Percentiles rank a stretch among this genome's conserved stretches.
phyloP scores from a whole-genome alignment of 2,888 invertebrate species.

The Prosapia bicincta region DNA sequence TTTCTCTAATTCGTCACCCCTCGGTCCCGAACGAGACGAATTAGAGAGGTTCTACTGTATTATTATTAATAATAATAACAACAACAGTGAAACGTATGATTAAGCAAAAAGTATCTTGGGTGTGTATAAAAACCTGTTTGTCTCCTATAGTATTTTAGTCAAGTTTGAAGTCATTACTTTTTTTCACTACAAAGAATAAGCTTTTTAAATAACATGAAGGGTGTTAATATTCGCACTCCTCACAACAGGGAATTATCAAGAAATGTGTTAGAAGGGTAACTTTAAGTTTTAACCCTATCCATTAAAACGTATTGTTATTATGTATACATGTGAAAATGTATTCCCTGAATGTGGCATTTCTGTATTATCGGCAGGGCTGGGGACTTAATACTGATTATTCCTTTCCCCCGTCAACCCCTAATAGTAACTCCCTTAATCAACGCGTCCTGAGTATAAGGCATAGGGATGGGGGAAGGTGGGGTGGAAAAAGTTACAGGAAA shows the following conservation, averaged over 20 bases:
- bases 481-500: neutral
- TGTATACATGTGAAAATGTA: conserved; percentile 24
- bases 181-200: too few species aligned
- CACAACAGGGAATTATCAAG: neutral
- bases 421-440: conserved; percentile 26
- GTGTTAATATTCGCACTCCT: too few species aligned
- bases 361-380: conserved; percentile 23
- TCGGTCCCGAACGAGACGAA: too few species aligned
- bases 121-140: too few species aligned
- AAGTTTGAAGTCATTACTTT: too few species aligned
- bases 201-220: too few species aligned
- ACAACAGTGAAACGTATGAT: too few species aligned
- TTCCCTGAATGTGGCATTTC: conserved; percentile 17
- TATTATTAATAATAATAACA: too few species aligned
- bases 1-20: too few species aligned
- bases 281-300: conserved; percentile 9
- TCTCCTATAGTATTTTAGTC: too few species aligned
- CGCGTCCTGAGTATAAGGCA: conserved; percentile 8
- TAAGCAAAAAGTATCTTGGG: too few species aligned
- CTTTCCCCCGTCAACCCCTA: conserved; percentile 16
- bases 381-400: conserved; percentile 30
- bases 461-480: conserved; percentile 1
- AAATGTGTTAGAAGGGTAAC: neutral
- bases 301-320: conserved; percentile 22
- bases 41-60: too few species aligned